Percentiles rank a stretch among this genome's conserved stretches.
Evolutionary conservation across 2,888 invertebrate species (phyloP).

Genomic region (Callosobruchus maculatus): DNA sequence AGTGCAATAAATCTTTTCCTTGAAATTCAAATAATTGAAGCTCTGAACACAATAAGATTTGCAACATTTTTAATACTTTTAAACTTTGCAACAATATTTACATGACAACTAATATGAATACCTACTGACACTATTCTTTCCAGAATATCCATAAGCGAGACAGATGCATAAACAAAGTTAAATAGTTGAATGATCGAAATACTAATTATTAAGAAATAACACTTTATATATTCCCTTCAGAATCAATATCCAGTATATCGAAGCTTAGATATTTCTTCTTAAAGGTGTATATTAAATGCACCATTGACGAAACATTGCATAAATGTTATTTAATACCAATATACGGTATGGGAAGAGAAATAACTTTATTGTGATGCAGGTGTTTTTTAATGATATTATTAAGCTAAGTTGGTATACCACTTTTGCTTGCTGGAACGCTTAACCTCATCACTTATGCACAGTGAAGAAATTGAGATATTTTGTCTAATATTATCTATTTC

Average conservation of each 20-base stretch:
- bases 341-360: neutral
- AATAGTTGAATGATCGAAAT: no score
- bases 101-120: neutral
- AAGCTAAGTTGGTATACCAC: no score
- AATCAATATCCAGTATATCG: neutral
- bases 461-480: no score
- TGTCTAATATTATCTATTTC: no score
- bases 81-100: neutral
- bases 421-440: no score
- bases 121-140: no score
- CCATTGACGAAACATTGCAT: neutral
- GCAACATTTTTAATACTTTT: no score
- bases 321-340: neutral
- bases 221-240: neutral
- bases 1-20: no score
- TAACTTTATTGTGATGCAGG: neutral
- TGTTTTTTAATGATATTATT: neutral
- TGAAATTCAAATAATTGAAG: no score
- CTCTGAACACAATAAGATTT: no score
- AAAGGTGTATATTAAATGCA: neutral
- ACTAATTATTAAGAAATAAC: neutral
- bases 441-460: no score
- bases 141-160: neutral
- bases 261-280: neutral
- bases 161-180: no score